A percentile compares a stretch with the other conserved stretches of the same genome.
phyloP scores from a whole-genome alignment of 1,140 invertebrate species.

The Dufourea novaeangliae region DNA sequence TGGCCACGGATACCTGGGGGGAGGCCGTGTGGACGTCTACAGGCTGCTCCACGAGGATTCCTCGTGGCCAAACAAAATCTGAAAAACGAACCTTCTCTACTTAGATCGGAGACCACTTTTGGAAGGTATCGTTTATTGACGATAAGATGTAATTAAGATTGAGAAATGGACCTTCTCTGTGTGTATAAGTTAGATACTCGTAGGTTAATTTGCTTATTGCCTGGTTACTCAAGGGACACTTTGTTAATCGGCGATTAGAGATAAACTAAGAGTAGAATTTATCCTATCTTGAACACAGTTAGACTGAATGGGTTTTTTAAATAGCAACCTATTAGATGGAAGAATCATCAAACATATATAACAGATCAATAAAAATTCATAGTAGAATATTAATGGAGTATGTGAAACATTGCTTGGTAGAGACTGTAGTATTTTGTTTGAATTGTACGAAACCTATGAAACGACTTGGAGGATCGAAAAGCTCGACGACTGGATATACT shows the following conservation, averaged over 20 bases:
- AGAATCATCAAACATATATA: too few relatives aligned
- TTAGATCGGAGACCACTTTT: not conserved
- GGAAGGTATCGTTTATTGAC: not conserved
- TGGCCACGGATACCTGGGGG: conserved; percentile 1
- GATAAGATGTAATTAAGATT: not conserved
- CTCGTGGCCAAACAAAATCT: conserved; percentile 14
- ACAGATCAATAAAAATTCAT: too few relatives aligned
- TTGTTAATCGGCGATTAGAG: not conserved
- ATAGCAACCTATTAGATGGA: too few relatives aligned
- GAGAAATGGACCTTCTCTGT: not conserved
- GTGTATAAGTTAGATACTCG: too few relatives aligned
- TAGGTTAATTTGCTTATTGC: too few relatives aligned
- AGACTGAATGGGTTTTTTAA: too few relatives aligned
- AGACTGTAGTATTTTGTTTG: too few relatives aligned
- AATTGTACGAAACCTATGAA: not conserved
- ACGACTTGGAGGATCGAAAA: not conserved
- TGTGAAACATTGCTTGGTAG: too few relatives aligned
- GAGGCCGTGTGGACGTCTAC: not conserved
- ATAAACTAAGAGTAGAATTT: too few relatives aligned
- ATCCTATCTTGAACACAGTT: too few relatives aligned
- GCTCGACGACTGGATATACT: conserved; percentile 3
- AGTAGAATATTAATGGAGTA: too few relatives aligned
- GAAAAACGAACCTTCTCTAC: not conserved
- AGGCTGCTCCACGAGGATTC: not conserved
- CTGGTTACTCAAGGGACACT: too few relatives aligned